Evolutionary conservation across 1,140 invertebrate genomes (phyloP).

Genomic region (Brachionus paranguensis): DNA sequence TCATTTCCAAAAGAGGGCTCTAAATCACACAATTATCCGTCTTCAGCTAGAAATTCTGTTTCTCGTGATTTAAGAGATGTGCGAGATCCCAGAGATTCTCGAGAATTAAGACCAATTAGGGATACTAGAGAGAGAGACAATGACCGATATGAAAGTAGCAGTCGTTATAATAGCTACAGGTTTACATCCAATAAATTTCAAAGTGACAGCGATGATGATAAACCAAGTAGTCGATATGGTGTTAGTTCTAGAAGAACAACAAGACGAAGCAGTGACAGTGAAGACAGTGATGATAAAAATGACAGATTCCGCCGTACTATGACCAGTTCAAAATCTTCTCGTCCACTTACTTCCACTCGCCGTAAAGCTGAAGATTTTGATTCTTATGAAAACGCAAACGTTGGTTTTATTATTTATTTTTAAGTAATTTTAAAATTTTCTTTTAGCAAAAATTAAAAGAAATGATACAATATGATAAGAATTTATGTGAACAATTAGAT

Average conservation of each 20-base stretch:
- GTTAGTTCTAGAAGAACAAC: background rate
- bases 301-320: background rate
- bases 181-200: background rate
- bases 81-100: background rate
- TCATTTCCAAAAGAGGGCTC: background rate
- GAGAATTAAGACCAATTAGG: background rate
- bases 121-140: slow-evolving; percentile 14
- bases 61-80: background rate
- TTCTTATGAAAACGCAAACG: slow-evolving; percentile 30
- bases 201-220: slow-evolving; percentile 36
- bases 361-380: slow-evolving; percentile 10
- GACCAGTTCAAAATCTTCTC: background rate
- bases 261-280: background rate
- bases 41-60: slow-evolving; percentile 6
- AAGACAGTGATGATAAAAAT: slow-evolving; percentile 38
- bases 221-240: slow-evolving; percentile 7
- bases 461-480: slow-evolving; percentile 40
- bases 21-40: background rate
- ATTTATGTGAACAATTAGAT: slow-evolving; percentile 22
- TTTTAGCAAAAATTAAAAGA: slow-evolving; percentile 38
- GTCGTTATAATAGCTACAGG: background rate
- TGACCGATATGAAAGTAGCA: slow-evolving; percentile 18
- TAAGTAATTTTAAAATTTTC: background rate
- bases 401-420: background rate
- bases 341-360: background rate